Conservation (phyloP, 2,797 vertebrate species). For the Lutjanus argentimaculatus region DNA sequence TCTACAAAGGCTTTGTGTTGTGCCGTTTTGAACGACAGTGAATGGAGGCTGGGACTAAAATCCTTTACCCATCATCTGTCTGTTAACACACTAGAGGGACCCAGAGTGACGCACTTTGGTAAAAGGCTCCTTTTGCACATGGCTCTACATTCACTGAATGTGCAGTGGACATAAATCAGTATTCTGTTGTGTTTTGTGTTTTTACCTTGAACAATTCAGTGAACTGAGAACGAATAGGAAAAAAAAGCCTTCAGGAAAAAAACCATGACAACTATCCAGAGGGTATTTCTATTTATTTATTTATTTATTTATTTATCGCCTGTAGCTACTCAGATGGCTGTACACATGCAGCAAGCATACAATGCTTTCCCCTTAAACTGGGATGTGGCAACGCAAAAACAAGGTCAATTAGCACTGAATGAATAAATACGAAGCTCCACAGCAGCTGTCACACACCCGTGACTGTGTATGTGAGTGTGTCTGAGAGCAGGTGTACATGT, state of each 20-base stretch:
- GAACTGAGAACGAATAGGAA: not conserved
- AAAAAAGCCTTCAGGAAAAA: not conserved
- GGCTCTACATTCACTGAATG: constrained; percentile 2
- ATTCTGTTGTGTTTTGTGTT: constrained; percentile 20
- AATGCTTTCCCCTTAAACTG: constrained; percentile 17
- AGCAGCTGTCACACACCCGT: constrained; percentile 60
- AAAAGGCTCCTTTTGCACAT: constrained; percentile 10
- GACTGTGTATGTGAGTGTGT: constrained; percentile 13
- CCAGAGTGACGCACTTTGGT: constrained; percentile 57
- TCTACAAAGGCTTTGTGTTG: not conserved
- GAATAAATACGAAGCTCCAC: constrained; percentile 64
- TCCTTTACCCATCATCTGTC: constrained; percentile 23
- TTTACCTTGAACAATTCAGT: constrained; percentile 29
- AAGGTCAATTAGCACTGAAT: constrained; percentile 69
- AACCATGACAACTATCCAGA: constrained; percentile 1
- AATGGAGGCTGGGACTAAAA: not conserved
- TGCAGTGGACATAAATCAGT: constrained; percentile 10
- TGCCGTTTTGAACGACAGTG: not conserved
- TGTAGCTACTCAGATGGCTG: constrained; percentile 22
- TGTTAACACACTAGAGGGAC: constrained; percentile 77
- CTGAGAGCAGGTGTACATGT: constrained; percentile 68
- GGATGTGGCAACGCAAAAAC: constrained; percentile 49
- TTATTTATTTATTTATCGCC: constrained; percentile 21
- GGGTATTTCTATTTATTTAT: not conserved
- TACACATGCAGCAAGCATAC: constrained; percentile 30